These are phyloP conservation scores for Nasonia oneida DNA, from an alignment of 2,888 invertebrate species.

Conservation along the genomic window DNA sequence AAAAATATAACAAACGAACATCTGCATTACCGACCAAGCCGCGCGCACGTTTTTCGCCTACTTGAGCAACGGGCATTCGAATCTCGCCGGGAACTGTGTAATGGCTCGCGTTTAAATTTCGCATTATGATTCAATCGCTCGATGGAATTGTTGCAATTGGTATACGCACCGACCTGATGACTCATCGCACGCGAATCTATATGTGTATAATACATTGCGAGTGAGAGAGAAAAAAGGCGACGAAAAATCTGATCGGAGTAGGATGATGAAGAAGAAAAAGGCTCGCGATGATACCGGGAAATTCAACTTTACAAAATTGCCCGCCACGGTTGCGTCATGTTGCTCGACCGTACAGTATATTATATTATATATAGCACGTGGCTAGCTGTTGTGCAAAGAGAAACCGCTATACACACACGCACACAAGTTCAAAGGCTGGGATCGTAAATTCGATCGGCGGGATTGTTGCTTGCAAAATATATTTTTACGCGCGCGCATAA, in stretches of 20 bases:
- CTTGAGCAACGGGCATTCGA: background rate
- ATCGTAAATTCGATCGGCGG: slow-evolving; percentile 44
- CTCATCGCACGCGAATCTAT: background rate
- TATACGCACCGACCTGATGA: background rate
- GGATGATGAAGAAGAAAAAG: background rate
- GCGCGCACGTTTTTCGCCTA: background rate
- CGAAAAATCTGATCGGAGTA: background rate
- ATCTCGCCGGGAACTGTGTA: slow-evolving; percentile 11
- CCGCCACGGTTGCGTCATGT: slow-evolving; percentile 17
- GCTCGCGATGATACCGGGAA: background rate
- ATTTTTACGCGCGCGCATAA: slow-evolving; percentile 45
- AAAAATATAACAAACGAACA: background rate
- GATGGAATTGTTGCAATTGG: slow-evolving; percentile 18
- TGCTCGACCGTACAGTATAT: background rate
- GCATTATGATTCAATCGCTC: slow-evolving; percentile 36
- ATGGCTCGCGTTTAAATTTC: slow-evolving; percentile 37
- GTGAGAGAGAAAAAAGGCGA: background rate
- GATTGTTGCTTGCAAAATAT: slow-evolving; percentile 43
- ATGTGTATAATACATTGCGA: too few relatives aligned
- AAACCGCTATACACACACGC: background rate
- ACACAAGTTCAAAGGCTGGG: slow-evolving; percentile 6
- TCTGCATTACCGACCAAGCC: background rate
- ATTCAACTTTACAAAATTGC: background rate
- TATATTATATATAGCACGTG: background rate
- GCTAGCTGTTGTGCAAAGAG: background rate